Evolutionary conservation across 1,140 invertebrate genomes (phyloP).

Genomic region (silkworm (Bombyx mori)): ASM3026992v2 NC_085127.1:4424001-4424500

Average conservation of each 20-base stretch:
- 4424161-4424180: too few relatives aligned
- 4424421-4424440: not conserved
- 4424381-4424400: conserved; percentile 88
- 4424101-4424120: too few relatives aligned
- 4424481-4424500: not conserved
- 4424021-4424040: too few relatives aligned
- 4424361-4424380: conserved; percentile 87
- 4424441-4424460: conserved; percentile 27
- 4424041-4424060: too few relatives aligned
- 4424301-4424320: conserved; percentile 30
- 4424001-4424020: too few relatives aligned
- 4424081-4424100: too few relatives aligned
- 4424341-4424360: conserved; percentile 87
- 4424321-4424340: conserved; percentile 85
- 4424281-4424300: not conserved
- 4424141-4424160: too few relatives aligned
- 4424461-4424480: conserved; percentile 11
- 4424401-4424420: conserved; percentile 57
- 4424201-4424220: too few relatives aligned
- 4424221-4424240: not conserved
- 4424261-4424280: not conserved
- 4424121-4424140: too few relatives aligned
- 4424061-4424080: too few relatives aligned
- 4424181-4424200: too few relatives aligned
- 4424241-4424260: too few relatives aligned